These are phyloP conservation scores for Chiroxiphia lanceolata DNA, from an alignment of 2,797 vertebrate genomes.

Conservation along the genomic window DNA sequence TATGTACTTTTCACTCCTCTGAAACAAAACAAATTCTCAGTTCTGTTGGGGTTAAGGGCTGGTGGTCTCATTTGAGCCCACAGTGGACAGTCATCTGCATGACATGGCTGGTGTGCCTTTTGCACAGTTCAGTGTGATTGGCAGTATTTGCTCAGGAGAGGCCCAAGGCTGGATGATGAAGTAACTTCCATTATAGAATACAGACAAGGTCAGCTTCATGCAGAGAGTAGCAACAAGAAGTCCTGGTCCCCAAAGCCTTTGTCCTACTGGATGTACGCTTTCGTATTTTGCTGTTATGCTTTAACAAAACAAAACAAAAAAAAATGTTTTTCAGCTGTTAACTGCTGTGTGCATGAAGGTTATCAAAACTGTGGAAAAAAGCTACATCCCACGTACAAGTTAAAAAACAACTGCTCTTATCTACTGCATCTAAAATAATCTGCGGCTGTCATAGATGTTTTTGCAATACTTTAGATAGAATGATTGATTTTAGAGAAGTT, in stretches of 20 bases:
- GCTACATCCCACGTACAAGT: background rate
- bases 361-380: slow-evolving; percentile 56
- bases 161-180: slow-evolving; percentile 33
- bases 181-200: slow-evolving; percentile 67
- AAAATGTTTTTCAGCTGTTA: slow-evolving; percentile 40
- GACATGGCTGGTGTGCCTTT: background rate
- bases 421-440: slow-evolving; percentile 48
- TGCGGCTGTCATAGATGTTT: slow-evolving; percentile 34
- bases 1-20: background rate
- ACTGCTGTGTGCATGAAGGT: slow-evolving; percentile 35
- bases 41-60: background rate
- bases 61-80: slow-evolving; percentile 12
- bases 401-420: background rate
- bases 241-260: slow-evolving; percentile 27
- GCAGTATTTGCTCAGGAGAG: slow-evolving; percentile 25
- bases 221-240: slow-evolving; percentile 34
- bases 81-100: background rate
- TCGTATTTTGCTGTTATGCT: slow-evolving; percentile 39
- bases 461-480: slow-evolving; percentile 23
- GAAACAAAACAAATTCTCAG: slow-evolving; percentile 28
- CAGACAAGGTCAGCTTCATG: slow-evolving; percentile 54
- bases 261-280: background rate
- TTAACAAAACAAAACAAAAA: background rate
- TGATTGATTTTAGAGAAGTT: slow-evolving; percentile 18
- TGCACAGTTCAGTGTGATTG: background rate